phyloP scores from a whole-genome alignment of 2,113 vertebrate species.

The Ciconia maguari region DNA sequence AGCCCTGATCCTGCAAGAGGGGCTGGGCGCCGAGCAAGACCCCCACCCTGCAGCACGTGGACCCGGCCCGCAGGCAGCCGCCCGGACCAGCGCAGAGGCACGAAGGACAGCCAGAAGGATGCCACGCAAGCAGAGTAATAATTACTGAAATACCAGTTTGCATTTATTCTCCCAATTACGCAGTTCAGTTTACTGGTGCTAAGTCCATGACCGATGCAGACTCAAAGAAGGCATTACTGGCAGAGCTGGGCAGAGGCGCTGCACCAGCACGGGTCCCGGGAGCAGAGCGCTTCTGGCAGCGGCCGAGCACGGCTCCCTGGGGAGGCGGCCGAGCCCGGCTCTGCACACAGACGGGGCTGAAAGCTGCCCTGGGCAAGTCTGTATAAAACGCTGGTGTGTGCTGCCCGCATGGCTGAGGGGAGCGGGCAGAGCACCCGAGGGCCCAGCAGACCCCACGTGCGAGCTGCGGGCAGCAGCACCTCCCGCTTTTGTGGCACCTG shows the following conservation, averaged over 20 bases:
- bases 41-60: neutral
- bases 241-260: neutral
- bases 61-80: neutral
- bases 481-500: neutral
- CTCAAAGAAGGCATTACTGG: accelerated
- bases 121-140: neutral
- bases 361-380: neutral
- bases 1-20: neutral
- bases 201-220: neutral
- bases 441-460: accelerated
- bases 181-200: neutral
- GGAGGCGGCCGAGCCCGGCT: neutral
- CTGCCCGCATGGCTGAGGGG: neutral
- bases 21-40: neutral
- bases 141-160: conserved; percentile 34
- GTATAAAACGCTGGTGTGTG: neutral
- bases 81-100: neutral
- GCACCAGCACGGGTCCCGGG: neutral
- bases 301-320: neutral
- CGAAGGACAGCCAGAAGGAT: neutral
- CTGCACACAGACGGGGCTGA: neutral
- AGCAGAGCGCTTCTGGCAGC: neutral
- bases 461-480: neutral
- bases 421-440: neutral
- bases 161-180: conserved; percentile 35